Conservation (phyloP, 2,113 vertebrate genomes). For the Nothoprocta pentlandii region DNA sequence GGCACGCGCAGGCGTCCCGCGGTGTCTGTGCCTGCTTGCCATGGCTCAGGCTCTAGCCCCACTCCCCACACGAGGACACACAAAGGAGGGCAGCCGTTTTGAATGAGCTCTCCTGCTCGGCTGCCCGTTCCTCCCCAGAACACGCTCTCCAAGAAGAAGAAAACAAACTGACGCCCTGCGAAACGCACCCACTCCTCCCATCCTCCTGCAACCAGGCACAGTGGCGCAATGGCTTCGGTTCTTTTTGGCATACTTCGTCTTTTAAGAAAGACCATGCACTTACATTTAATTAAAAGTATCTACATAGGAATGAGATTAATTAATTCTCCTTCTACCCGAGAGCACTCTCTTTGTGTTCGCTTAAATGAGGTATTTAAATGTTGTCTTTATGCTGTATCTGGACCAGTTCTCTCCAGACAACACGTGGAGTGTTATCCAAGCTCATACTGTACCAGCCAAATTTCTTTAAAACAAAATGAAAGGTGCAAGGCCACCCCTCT, state of each 20-base stretch:
- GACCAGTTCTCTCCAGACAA: conserved; percentile 77
- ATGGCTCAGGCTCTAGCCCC: rapidly evolving
- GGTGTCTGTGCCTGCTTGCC: rapidly evolving
- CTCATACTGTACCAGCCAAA: background rate
- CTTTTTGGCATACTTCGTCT: conserved; percentile 12
- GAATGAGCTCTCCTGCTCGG: background rate
- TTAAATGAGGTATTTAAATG: conserved; percentile 81
- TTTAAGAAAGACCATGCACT: conserved; percentile 62
- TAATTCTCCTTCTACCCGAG: conserved; percentile 81
- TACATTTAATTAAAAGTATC: conserved; percentile 84
- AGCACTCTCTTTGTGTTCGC: conserved; percentile 81
- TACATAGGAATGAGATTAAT: conserved; percentile 81
- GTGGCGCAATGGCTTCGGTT: background rate
- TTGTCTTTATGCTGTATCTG: conserved; percentile 70
- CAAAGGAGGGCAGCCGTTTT: background rate
- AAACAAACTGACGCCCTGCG: background rate
- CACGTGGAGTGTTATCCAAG: conserved; percentile 45
- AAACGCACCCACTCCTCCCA: background rate
- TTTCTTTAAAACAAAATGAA: background rate
- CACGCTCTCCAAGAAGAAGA: background rate
- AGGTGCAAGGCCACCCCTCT: background rate
- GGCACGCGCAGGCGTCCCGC: rapidly evolving
- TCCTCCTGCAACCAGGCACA: background rate
- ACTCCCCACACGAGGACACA: background rate
- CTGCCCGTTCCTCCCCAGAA: background rate